phyloP scores from a whole-genome alignment of 2,888 invertebrate species.

The Drosophila colorata region DNA sequence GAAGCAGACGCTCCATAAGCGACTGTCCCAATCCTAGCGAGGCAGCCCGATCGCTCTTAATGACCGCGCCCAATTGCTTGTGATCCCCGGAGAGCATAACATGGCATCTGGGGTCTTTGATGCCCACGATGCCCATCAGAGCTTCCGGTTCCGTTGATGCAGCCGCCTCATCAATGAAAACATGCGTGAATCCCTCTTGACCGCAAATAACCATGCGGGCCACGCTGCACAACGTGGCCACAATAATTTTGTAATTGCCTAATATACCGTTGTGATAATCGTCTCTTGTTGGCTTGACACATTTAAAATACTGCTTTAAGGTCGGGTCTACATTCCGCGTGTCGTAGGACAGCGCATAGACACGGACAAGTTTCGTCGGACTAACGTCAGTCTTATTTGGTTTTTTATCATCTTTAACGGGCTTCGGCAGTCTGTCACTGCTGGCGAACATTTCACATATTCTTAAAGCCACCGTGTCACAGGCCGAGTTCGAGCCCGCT shows the following conservation, averaged over 20 bases:
- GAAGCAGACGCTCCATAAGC: slow-evolving; percentile 89
- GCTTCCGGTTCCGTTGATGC: slow-evolving; percentile 90
- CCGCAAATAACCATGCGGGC: neutral
- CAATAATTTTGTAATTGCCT: slow-evolving; percentile 86
- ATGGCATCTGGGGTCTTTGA: slow-evolving; percentile 82
- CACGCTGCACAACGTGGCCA: slow-evolving; percentile 87
- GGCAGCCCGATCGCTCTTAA: slow-evolving; percentile 83
- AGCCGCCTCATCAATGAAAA: slow-evolving; percentile 92
- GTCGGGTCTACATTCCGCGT: neutral
- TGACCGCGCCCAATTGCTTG: slow-evolving; percentile 88
- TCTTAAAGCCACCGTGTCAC: slow-evolving; percentile 88
- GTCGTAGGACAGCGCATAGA: neutral
- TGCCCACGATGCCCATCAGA: slow-evolving; percentile 86
- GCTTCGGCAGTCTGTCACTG: neutral
- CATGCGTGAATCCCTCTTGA: slow-evolving; percentile 84
- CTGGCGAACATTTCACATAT: slow-evolving; percentile 74
- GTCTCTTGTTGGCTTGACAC: neutral
- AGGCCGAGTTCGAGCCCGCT: slow-evolving; percentile 83
- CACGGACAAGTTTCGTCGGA: neutral
- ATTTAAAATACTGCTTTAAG: neutral
- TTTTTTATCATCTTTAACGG: no score
- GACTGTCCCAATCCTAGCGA: slow-evolving; percentile 85
- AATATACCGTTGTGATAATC: slow-evolving; percentile 65
- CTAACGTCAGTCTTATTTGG: no score
- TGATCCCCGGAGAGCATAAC: slow-evolving; percentile 91